Percentiles rank a stretch among this genome's conserved stretches.
phyloP scores from a whole-genome alignment of 1,140 invertebrate genomes.

The Laodelphax striatellus region DNA sequence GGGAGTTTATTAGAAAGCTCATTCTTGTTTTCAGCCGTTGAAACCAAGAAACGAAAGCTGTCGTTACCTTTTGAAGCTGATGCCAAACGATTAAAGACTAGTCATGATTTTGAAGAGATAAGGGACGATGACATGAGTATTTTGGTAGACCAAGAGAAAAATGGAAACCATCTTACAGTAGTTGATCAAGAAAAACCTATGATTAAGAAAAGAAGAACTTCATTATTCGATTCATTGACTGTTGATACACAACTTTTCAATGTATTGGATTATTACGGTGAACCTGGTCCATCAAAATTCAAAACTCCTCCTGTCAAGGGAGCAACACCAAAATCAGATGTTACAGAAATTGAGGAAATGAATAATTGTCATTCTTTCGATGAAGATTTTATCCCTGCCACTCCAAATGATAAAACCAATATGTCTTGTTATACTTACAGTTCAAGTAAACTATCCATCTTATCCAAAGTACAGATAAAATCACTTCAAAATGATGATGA shows the following conservation, averaged over 20 bases:
- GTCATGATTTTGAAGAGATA: too few species aligned
- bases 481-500: neutral
- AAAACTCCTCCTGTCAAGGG: too few species aligned
- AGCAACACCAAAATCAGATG: neutral
- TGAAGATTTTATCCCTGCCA: neutral
- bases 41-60: neutral
- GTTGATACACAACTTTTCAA: slow-evolving; percentile 15
- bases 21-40: neutral
- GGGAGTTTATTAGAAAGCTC: slow-evolving; percentile 23
- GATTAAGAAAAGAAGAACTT: too few species aligned
- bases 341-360: neutral
- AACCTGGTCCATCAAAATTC: too few species aligned
- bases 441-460: too few species aligned
- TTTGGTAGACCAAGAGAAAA: too few species aligned
- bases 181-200: too few species aligned
- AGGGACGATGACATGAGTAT: too few species aligned
- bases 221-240: slow-evolving; percentile 2
- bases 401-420: neutral
- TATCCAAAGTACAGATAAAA: neutral
- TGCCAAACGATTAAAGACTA: neutral
- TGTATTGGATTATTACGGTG: slow-evolving; percentile 5
- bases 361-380: slow-evolving; percentile 7
- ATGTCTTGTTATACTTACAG: too few species aligned
- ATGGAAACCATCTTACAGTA: too few species aligned
- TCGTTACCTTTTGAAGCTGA: neutral